Evolutionary conservation across 2,113 vertebrate genomes (phyloP).

Genomic region (Bubalus kerabau): DNA sequence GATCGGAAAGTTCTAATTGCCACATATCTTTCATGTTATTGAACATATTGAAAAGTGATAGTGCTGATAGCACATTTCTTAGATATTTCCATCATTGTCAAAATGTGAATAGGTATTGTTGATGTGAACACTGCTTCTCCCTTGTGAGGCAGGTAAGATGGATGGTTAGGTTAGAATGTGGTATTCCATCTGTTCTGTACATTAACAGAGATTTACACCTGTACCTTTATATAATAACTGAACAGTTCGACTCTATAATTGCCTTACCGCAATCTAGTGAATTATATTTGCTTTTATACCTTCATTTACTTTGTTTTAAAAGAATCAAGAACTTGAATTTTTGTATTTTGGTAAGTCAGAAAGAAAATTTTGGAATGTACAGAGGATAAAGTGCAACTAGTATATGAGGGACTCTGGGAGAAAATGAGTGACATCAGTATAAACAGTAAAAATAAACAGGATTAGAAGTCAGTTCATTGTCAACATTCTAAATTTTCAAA

Average conservation of each 20-base stretch:
- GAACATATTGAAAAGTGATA: background rate
- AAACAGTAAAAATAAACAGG: constrained; percentile 24
- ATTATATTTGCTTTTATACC: background rate
- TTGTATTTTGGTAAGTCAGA: background rate
- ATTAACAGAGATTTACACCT: background rate
- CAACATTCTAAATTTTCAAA: background rate
- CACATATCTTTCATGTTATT: background rate
- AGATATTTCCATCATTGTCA: background rate
- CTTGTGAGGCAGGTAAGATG: background rate
- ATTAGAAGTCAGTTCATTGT: background rate
- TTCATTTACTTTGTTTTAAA: background rate
- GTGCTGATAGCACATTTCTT: background rate
- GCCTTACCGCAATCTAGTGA: background rate
- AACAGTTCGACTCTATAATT: background rate
- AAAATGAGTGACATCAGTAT: background rate
- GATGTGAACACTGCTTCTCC: background rate
- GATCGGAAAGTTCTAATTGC: background rate
- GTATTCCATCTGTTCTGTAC: background rate
- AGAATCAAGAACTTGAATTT: background rate
- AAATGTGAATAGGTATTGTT: background rate
- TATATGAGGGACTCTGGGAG: background rate
- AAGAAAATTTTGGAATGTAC: background rate
- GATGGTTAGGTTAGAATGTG: background rate
- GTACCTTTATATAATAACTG: background rate
- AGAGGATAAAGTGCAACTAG: background rate